Percentiles rank a stretch among this genome's conserved stretches.
phyloP scores from a whole-genome alignment of 2,888 invertebrate genomes.

The Euclidia mi region DNA sequence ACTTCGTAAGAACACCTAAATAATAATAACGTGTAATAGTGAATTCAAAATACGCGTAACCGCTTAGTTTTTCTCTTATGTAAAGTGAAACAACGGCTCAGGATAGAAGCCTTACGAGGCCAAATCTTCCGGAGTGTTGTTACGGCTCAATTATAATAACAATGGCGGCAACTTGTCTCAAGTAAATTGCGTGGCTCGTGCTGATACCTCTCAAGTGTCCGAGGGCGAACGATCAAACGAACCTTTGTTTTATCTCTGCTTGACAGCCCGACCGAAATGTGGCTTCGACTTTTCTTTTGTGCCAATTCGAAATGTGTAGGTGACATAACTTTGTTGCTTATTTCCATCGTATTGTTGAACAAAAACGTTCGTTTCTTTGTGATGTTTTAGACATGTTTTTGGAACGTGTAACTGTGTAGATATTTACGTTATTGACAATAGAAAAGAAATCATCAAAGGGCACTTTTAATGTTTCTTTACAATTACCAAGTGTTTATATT shows the following conservation, averaged over 20 bases:
- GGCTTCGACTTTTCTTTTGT: constrained; percentile 62
- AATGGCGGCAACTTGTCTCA: constrained; percentile 77
- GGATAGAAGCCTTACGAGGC: constrained; percentile 53
- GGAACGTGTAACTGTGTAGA: constrained; percentile 23
- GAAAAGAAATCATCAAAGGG: constrained; percentile 46
- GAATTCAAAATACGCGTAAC: constrained; percentile 22
- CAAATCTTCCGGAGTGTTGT: constrained; percentile 41
- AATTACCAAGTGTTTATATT: constrained; percentile 18
- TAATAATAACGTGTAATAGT: constrained; percentile 34
- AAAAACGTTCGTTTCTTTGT: constrained; percentile 48
- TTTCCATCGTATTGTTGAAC: constrained; percentile 49
- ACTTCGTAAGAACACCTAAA: constrained; percentile 32
- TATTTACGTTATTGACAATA: constrained; percentile 44
- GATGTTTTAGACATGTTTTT: constrained; percentile 46
- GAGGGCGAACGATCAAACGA: constrained; percentile 80
- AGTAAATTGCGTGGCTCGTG: constrained; percentile 72
- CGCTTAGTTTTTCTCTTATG: constrained; percentile 23
- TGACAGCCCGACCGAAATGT: constrained; percentile 42
- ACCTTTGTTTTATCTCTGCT: constrained; percentile 79
- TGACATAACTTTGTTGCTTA: constrained; percentile 60
- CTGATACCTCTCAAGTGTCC: constrained; percentile 62
- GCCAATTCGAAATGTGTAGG: constrained; percentile 50
- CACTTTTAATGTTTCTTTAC: constrained; percentile 42
- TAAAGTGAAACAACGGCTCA: constrained; percentile 46
- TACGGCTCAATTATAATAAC: constrained; percentile 71